A percentile compares a stretch with the other conserved stretches of the same genome.
Evolutionary conservation across 2,113 vertebrate species (phyloP).

Genomic region (Myotis brandtii): DNA sequence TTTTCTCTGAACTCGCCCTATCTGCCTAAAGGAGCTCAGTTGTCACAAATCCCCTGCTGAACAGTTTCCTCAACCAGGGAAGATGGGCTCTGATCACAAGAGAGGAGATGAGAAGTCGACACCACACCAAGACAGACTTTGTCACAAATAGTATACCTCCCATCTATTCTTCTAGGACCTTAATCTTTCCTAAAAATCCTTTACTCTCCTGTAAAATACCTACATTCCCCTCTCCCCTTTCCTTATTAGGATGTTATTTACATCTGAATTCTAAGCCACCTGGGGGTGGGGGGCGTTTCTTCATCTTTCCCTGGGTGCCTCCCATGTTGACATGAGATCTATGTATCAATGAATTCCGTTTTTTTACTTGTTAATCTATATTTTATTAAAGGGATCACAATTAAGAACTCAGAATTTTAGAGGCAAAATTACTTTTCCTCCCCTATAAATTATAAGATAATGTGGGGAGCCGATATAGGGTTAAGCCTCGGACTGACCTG

Average conservation of each 20-base stretch:
- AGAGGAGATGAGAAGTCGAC: background rate
- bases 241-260: background rate
- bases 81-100: background rate
- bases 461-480: too few relatives aligned
- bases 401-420: background rate
- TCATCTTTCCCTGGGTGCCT: background rate
- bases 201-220: background rate
- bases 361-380: background rate
- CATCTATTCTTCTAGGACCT: background rate
- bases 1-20: background rate
- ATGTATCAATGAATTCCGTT: background rate
- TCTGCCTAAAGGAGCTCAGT: background rate
- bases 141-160: background rate
- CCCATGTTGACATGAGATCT: background rate
- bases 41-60: background rate
- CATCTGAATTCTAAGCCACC: background rate
- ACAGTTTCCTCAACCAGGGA: background rate
- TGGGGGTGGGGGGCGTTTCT: background rate
- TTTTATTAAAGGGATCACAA: background rate
- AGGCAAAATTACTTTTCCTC: background rate
- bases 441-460: background rate
- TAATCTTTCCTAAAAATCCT: background rate
- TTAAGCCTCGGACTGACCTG: too few relatives aligned
- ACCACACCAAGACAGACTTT: background rate
- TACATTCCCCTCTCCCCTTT: background rate